Evolutionary conservation across 2,888 invertebrate genomes (phyloP), one percentile per base, ranked within the genome.

Genomic region (Andrena dorsata): DNA sequence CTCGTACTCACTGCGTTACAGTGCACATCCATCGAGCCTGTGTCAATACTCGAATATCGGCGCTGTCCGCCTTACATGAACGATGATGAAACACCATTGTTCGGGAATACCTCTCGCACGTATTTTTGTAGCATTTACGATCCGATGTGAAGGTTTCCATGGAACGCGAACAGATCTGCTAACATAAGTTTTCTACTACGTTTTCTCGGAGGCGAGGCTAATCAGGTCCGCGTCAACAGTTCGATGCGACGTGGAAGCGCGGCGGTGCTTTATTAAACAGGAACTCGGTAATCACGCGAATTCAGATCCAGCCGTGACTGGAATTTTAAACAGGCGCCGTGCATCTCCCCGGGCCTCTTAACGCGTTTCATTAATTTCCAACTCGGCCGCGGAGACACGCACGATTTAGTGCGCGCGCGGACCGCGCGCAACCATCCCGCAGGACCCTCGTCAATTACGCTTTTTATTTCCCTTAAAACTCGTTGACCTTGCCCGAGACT

Each of bases 361-460:
- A 60, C 69, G 70, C 64, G 76, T 84, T 84, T 80, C 84, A 80
- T 83, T 80, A 84, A 84, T 83, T 84, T 83, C 74, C 63, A 83
- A 80, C 73, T 70, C 66, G 66, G 30, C 71, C 66, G 75, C 70
- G 73, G 64, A 74, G 73, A 74, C 66, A 74, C 71, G 68, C 66
- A 10, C 26, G 71, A 80, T 84, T 84, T 77, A 77, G 70, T 80
- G 58, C 58, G n/a, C 60, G 60, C 58, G n/a, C 32, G 75, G 23
- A 8, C n/a, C 51, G 49, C 60, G 64, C 53, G 53, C 20, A 66
- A 74, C 61, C 49, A 20, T 74, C 58, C 60, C 64, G 72, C 47
- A 32, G 32, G 49, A 74, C 77, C 83, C 76, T 65, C 69, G 75
- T 83, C 83, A 76, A 76, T 83, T 83, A 71, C 56, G 76, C 51